Evolutionary conservation across 1,140 invertebrate genomes (phyloP).

Genomic region (Lysiphlebus fabarum): DNA sequence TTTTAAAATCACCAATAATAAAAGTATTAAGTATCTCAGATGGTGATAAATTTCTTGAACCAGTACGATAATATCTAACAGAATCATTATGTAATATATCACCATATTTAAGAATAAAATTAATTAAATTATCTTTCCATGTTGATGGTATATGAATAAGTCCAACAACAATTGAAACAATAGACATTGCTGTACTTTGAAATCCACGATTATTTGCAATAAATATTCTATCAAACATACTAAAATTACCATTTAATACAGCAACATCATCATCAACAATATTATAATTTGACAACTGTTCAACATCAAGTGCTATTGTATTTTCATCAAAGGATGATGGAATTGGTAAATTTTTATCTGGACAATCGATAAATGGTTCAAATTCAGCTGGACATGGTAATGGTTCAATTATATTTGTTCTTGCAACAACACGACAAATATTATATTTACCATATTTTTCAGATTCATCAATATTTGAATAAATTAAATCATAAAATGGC

Average conservation of each 20-base stretch:
- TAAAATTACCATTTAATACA: constrained; percentile 31
- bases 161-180: constrained; percentile 36
- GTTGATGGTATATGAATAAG: constrained; percentile 40
- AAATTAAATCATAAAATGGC: constrained; percentile 36
- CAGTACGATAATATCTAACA: constrained; percentile 25
- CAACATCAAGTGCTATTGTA: constrained; percentile 29
- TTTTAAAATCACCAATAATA: constrained; percentile 38
- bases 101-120: constrained; percentile 37
- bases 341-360: constrained; percentile 23
- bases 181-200: constrained; percentile 44
- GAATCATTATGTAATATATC: constrained; percentile 37
- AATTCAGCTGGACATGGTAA: constrained; percentile 40
- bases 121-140: constrained; percentile 40
- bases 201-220: constrained; percentile 29
- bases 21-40: constrained; percentile 38
- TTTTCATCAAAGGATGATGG: constrained; percentile 22
- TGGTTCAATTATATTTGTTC: constrained; percentile 35
- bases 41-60: constrained; percentile 35
- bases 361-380: constrained; percentile 31
- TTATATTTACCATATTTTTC: constrained; percentile 39
- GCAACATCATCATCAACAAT: constrained; percentile 34
- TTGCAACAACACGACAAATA: constrained; percentile 39
- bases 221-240: constrained; percentile 34
- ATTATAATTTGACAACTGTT: constrained; percentile 27
- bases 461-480: constrained; percentile 33